Percentiles rank a stretch among this genome's conserved stretches.
phyloP scores from a whole-genome alignment of 2,888 invertebrate species.

The Calameuta idolon region DNA sequence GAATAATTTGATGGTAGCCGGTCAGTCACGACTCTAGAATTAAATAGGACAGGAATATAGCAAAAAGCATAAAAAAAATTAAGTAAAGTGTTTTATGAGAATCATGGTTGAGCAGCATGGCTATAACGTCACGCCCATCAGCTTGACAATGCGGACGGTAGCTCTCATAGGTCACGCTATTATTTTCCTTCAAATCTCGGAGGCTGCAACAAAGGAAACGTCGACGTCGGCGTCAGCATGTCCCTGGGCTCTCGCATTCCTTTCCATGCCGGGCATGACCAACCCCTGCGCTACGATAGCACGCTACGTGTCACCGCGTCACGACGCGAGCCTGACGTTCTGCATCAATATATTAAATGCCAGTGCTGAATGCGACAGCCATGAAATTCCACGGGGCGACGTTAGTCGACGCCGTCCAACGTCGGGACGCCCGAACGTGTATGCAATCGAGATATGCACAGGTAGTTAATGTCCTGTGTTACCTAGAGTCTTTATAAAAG shows the following conservation, averaged over 20 bases:
- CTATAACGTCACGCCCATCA: conserved; percentile 31
- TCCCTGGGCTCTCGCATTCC: conserved; percentile 38
- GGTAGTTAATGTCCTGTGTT: background rate
- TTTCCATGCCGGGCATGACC: conserved; percentile 25
- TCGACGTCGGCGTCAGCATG: conserved; percentile 21
- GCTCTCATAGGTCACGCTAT: conserved; percentile 23
- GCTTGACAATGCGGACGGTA: conserved; percentile 22
- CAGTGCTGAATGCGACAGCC: background rate
- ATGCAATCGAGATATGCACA: background rate
- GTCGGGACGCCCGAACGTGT: background rate
- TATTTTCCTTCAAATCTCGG: conserved; percentile 44
- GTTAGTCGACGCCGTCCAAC: background rate
- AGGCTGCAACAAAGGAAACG: conserved; percentile 32
- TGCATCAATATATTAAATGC: conserved; percentile 35
- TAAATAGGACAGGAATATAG: background rate
- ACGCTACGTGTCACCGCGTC: conserved; percentile 26
- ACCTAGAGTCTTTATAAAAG: background rate
- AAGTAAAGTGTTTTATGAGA: background rate
- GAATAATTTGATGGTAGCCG: background rate
- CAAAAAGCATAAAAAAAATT: background rate
- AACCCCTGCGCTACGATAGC: conserved; percentile 18
- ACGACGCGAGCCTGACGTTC: conserved; percentile 24
- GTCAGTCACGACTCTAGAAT: background rate
- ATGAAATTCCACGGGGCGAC: background rate
- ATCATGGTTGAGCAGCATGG: background rate